Evolutionary conservation across 92 coral and sea anemone genomes (phyloP).

Genomic region (Meandrina meandrites): DNA sequence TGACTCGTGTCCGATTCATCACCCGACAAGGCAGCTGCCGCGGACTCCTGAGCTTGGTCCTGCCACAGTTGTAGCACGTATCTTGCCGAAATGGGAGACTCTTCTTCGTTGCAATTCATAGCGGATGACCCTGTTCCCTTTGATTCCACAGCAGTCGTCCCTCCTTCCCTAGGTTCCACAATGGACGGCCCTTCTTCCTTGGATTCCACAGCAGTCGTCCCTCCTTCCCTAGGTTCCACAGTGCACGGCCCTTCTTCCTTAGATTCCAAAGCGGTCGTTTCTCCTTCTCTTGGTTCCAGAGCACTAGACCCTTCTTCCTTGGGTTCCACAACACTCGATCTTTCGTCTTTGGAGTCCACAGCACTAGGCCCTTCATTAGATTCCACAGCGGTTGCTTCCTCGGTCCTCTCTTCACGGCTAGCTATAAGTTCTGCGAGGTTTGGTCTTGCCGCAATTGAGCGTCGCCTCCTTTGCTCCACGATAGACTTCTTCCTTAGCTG

Average conservation of each 20-base stretch:
- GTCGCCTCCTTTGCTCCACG: slow-evolving; percentile 35
- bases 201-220: background rate
- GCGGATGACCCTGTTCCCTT: background rate
- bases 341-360: background rate
- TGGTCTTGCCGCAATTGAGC: slow-evolving; percentile 30
- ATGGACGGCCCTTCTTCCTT: background rate
- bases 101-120: background rate
- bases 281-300: background rate
- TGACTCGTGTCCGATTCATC: slow-evolving; percentile 26
- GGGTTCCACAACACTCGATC: background rate
- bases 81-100: slow-evolving; percentile 33
- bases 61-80: slow-evolving; percentile 37
- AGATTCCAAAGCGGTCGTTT: background rate
- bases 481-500: slow-evolving; percentile 41
- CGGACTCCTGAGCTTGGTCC: slow-evolving; percentile 26
- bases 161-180: background rate
- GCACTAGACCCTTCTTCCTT: slow-evolving; percentile 1
- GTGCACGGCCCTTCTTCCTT: background rate
- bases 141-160: background rate
- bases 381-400: background rate
- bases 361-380: background rate
- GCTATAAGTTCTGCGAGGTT: slow-evolving; percentile 20
- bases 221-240: background rate
- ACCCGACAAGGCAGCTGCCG: slow-evolving; percentile 22
- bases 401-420: background rate